Evolutionary conservation across 2,888 invertebrate genomes (phyloP).

Genomic region (Conistra vaccinii): DNA sequence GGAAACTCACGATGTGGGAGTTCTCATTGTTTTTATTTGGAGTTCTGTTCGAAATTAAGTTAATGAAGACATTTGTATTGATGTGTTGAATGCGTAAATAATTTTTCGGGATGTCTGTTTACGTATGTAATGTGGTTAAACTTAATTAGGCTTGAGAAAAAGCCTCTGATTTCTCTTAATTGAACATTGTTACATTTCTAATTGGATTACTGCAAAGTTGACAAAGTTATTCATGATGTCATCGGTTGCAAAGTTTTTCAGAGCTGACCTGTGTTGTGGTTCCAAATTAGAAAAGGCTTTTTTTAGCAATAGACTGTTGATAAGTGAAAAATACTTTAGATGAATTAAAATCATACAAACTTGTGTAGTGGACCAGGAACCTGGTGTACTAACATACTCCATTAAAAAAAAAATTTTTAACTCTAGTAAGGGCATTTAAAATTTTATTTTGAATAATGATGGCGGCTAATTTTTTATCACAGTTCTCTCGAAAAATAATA

Average conservation of each 20-base stretch:
- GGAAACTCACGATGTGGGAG: slow-evolving; percentile 86
- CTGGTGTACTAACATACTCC: not conserved
- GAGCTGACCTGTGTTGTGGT: not conserved
- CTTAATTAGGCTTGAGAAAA: slow-evolving; percentile 31
- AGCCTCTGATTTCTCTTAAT: slow-evolving; percentile 4
- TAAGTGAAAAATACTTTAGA: not conserved
- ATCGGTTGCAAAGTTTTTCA: not conserved
- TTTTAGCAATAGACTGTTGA: not conserved
- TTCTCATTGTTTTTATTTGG: slow-evolving; percentile 78
- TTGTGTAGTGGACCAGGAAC: not conserved
- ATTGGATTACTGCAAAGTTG: not conserved
- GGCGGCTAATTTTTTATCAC: rapidly evolving
- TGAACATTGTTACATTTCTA: slow-evolving; percentile 15
- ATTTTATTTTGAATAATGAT: not conserved
- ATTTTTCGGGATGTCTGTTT: slow-evolving; percentile 63
- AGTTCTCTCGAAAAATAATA: not conserved
- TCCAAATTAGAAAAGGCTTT: not conserved
- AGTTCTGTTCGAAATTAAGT: slow-evolving; percentile 73
- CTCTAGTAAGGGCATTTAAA: too few species aligned
- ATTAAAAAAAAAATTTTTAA: too few species aligned
- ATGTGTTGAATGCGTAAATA: slow-evolving; percentile 80
- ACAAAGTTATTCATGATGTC: slow-evolving; percentile 5
- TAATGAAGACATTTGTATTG: slow-evolving; percentile 87
- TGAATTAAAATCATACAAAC: not conserved
- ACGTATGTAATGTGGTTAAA: slow-evolving; percentile 25